These are phyloP conservation scores for Cyanistes caeruleus DNA, from an alignment of 2,113 vertebrate genomes.

Conservation along the genomic window DNA sequence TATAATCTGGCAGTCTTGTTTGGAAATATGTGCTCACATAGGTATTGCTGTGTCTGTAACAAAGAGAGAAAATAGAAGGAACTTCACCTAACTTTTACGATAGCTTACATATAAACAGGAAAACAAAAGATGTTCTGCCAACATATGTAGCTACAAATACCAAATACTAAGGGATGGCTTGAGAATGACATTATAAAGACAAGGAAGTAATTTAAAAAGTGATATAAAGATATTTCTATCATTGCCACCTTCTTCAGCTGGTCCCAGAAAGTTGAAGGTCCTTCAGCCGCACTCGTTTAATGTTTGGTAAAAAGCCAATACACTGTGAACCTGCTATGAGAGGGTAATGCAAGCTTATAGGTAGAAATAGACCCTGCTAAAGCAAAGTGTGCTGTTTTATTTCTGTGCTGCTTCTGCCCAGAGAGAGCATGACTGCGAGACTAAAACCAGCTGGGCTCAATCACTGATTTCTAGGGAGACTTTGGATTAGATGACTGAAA, in stretches of 20 bases:
- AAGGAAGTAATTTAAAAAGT: not conserved
- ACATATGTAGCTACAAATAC: not conserved
- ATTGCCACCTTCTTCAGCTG: not conserved
- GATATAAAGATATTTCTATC: not conserved
- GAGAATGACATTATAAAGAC: not conserved
- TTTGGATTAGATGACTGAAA: not conserved
- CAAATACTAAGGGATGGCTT: not conserved
- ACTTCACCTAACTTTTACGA: not conserved
- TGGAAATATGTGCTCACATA: not conserved
- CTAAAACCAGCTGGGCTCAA: not conserved
- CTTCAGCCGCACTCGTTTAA: not conserved
- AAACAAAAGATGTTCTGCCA: not conserved
- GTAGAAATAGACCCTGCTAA: not conserved
- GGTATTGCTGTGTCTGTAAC: not conserved
- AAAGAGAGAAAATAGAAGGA: not conserved
- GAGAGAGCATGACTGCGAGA: not conserved
- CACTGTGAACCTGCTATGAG: accelerated
- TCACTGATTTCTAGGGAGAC: not conserved
- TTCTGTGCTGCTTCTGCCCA: not conserved
- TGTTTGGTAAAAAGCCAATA: not conserved
- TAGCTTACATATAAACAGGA: not conserved
- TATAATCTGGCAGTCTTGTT: not conserved
- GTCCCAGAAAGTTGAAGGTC: not conserved
- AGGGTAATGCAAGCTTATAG: not conserved
- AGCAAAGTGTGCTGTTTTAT: not conserved